phyloP scores from a whole-genome alignment of 1,140 invertebrate species.

The Calliphora vicina region DNA sequence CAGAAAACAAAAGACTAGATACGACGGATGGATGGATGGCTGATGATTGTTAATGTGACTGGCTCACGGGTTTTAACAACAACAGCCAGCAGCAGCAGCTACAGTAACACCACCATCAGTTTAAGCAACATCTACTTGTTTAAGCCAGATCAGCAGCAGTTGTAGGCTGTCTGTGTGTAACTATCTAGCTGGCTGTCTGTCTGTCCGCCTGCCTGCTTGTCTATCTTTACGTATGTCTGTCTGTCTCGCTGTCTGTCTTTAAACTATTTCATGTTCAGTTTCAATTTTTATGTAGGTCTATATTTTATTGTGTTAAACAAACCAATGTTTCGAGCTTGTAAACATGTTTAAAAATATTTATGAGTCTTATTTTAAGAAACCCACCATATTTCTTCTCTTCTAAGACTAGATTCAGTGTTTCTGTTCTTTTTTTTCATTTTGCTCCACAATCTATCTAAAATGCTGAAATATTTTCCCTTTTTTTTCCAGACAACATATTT shows the following conservation, averaged over 20 bases:
- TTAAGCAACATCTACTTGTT: neutral
- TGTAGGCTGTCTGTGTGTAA: neutral
- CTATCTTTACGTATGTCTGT: neutral
- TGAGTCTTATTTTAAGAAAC: neutral
- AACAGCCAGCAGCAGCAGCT: neutral
- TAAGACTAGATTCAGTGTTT: neutral
- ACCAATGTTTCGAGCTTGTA: constrained; percentile 25
- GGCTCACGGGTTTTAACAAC: constrained; percentile 18
- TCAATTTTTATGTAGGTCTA: constrained; percentile 24
- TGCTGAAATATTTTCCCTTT: constrained; percentile 26
- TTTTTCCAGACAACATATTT: neutral
- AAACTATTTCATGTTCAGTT: constrained; percentile 18
- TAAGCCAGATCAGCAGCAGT: neutral
- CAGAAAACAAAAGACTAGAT: neutral
- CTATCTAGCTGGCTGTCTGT: neutral
- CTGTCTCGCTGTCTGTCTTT: neutral
- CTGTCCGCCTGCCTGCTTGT: neutral
- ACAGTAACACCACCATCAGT: neutral
- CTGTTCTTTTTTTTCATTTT: neutral
- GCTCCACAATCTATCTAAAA: neutral
- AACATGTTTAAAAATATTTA: constrained; percentile 29
- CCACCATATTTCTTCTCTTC: neutral
- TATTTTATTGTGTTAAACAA: constrained; percentile 28
- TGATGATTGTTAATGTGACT: constrained; percentile 31
- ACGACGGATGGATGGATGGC: constrained; percentile 19